Evolutionary conservation across 2,797 vertebrate species (phyloP).

Genomic region (Sebastes nivosus): DNA sequence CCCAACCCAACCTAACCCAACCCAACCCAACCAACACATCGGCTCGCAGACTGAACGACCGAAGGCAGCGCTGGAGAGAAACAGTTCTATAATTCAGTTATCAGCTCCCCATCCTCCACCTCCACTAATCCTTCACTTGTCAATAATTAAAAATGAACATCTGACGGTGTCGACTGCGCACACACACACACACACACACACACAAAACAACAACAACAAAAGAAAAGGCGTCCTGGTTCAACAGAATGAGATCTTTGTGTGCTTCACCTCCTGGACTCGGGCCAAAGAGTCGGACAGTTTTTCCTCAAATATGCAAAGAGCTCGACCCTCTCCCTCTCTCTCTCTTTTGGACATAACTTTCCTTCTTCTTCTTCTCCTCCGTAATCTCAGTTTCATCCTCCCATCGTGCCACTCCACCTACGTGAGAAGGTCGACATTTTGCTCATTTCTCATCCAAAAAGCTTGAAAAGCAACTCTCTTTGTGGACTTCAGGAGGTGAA

Average conservation of each 20-base stretch:
- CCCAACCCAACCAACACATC: background rate
- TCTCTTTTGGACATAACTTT: background rate
- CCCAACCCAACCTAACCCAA: background rate
- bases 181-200: constrained; percentile 26
- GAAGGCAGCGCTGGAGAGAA: constrained; percentile 57
- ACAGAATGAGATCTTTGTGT: constrained; percentile 65
- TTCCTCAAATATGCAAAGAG: constrained; percentile 47
- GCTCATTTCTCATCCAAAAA: background rate
- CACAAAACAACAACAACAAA: constrained; percentile 36
- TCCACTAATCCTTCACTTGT: constrained; percentile 62
- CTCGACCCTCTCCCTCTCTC: background rate
- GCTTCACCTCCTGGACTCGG: constrained; percentile 56
- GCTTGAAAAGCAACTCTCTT: background rate
- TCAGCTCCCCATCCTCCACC: constrained; percentile 53
- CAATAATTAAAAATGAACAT: constrained; percentile 78
- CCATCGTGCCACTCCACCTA: background rate
- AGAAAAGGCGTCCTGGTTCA: constrained; percentile 26
- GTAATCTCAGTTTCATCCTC: background rate
- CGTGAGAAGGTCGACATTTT: background rate
- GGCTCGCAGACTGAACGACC: background rate
- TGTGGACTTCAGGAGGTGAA: background rate
- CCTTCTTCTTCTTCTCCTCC: background rate
- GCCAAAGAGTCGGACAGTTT: constrained; percentile 45
- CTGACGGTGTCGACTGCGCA: constrained; percentile 45
- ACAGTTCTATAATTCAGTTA: constrained; percentile 78